These are phyloP conservation scores for Fukomys damarensis DNA, from an alignment of 2,113 vertebrate genomes.

Conservation along the genomic window DNA sequence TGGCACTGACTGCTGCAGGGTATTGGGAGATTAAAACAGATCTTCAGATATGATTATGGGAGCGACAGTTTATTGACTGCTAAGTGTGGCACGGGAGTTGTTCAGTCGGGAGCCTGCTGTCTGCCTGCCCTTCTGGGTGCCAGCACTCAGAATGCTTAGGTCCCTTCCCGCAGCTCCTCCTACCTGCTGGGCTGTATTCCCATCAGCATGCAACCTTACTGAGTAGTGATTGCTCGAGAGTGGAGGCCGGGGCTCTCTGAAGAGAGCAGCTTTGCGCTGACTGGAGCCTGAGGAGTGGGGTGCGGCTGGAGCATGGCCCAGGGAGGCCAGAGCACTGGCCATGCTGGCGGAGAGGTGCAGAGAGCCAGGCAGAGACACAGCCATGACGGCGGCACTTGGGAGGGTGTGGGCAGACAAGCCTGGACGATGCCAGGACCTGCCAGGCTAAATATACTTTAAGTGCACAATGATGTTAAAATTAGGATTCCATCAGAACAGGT, in stretches of 20 bases:
- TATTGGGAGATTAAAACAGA: background rate
- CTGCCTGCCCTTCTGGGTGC: background rate
- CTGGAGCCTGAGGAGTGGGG: background rate
- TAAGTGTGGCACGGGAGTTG: background rate
- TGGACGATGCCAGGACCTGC: background rate
- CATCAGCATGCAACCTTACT: background rate
- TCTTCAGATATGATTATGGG: background rate
- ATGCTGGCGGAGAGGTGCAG: background rate
- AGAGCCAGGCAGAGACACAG: background rate
- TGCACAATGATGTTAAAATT: background rate
- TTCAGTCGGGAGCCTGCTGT: background rate
- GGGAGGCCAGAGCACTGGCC: background rate
- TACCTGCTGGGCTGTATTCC: background rate
- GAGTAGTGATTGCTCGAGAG: background rate
- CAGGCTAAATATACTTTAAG: background rate
- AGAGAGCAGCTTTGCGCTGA: background rate
- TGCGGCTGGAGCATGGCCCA: background rate
- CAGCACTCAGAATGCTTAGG: background rate
- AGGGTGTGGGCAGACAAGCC: background rate
- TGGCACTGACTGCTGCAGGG: background rate
- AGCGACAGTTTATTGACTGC: background rate
- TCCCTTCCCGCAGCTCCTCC: background rate
- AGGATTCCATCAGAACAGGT: background rate
- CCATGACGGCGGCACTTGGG: background rate
- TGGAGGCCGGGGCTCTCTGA: accelerated